Evolutionary conservation across 2,797 vertebrate species (phyloP), one percentile per base, ranked within the genome.

Genomic region (Sebastes hubbsi): DNA sequence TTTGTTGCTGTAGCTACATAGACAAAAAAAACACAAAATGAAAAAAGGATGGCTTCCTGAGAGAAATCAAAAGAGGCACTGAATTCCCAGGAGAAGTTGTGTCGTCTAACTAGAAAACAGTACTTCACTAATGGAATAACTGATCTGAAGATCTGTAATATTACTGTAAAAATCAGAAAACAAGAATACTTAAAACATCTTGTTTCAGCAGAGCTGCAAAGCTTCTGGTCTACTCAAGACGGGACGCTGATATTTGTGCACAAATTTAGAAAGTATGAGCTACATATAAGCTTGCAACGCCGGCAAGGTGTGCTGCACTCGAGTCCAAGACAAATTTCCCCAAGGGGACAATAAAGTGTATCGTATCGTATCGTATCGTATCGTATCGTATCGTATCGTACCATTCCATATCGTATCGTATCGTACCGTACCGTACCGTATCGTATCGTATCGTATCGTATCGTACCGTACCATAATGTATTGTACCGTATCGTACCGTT

Each of bases 381-480:
- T 5, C 38, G 13, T 38, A 38, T 1, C 12, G 4, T 2, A 38
- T 2, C 0, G 11, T 36, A 11, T 1, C 4, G 34, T 36, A 12
- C 0, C 5, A 14, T 16, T 3, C 3, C 0, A 14, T 42, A 6
- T 1, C 5, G 13, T 16, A 6, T 2, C 13, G 38, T 14, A 14
- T 38, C 5, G 13, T 38, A 4, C 2, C 1, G 36, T 38, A 13
- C 2, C 2, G 36, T 36, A 13, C 0, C 1, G 4, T 14, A 11
- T 2, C 4, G 10, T 36, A 38, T 5, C 13, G 13, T 42, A 42
- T 0, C 2, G 13, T 14, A 14, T 2, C 24, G 24, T 24, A 24
- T 0, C 2, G 13, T 38, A 36, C 0, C 10, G 6, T 32, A 32
- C 1, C 1, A 3, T 34, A 10, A 0, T 1, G 10, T 34, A 9